Evolutionary conservation across 2,113 vertebrate species (phyloP).

Genomic region (Pseudolaguvia tuberculata): DNA sequence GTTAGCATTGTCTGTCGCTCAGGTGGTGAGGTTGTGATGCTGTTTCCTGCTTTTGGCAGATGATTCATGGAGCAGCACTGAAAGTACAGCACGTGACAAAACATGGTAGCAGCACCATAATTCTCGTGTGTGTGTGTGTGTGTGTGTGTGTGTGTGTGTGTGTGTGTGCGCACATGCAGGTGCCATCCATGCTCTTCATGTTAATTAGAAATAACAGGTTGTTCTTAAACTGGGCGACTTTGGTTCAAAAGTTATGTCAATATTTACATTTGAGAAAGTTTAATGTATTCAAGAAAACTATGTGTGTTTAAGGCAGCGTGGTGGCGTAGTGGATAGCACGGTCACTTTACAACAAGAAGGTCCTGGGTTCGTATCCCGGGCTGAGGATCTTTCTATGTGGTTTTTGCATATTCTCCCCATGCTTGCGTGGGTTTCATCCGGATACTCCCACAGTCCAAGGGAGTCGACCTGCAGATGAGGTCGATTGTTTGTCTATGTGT

Average conservation of each 20-base stretch:
- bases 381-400: no score
- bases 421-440: no score
- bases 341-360: no score
- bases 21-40: slow-evolving; percentile 41
- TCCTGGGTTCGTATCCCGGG: no score
- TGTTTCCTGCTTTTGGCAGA: slow-evolving; percentile 27
- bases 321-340: no score
- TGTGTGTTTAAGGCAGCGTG: no score
- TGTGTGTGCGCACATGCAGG: background rate
- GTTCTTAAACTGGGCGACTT: background rate
- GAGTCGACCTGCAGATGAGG: no score
- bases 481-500: no score
- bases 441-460: no score
- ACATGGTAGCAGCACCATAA: slow-evolving; percentile 19
- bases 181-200: background rate
- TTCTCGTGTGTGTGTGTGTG: background rate
- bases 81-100: background rate
- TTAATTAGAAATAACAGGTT: background rate
- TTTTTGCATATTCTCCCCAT: no score
- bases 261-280: background rate
- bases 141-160: background rate
- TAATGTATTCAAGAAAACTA: background rate
- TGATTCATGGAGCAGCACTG: slow-evolving; percentile 31
- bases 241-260: background rate
- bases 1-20: slow-evolving; percentile 31